Evolutionary conservation across 2,888 invertebrate genomes (phyloP).

Genomic region (Conus canariensis): DNA sequence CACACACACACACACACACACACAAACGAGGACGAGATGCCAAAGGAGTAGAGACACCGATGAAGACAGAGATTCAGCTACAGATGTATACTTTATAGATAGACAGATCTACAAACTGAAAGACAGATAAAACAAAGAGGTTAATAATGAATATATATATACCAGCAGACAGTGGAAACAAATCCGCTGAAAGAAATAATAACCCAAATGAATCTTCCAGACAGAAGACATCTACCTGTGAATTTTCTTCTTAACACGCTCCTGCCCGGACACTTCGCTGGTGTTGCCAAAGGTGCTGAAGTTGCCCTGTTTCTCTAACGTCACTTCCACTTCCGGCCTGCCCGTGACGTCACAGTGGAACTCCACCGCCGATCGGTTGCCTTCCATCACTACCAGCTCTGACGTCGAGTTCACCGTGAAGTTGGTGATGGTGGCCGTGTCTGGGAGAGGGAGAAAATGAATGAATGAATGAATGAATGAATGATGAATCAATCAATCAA

Average conservation of each 20-base stretch:
- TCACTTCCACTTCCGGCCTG: neutral
- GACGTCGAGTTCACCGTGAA: neutral
- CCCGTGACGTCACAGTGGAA: conserved; percentile 34
- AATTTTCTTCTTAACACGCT: neutral
- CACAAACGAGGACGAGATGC: no score
- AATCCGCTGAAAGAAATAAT: no score
- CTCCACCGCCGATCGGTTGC: neutral
- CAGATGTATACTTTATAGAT: no score
- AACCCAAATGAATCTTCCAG: no score
- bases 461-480: neutral
- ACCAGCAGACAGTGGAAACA: no score
- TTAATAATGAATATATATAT: no score
- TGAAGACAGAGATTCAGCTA: no score
- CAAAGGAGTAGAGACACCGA: no score
- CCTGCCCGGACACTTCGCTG: neutral
- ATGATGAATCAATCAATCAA: neutral
- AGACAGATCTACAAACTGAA: no score
- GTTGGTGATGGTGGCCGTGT: conserved; percentile 23
- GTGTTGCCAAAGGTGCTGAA: neutral
- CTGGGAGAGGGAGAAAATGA: neutral
- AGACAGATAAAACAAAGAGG: no score
- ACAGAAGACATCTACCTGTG: neutral
- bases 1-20: no score
- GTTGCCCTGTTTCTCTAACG: neutral
- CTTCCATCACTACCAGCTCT: conserved; percentile 8